Percentiles rank a stretch among this genome's conserved stretches.
phyloP scores from a whole-genome alignment of 1,140 invertebrate species.

The Drosophila guanche region DNA sequence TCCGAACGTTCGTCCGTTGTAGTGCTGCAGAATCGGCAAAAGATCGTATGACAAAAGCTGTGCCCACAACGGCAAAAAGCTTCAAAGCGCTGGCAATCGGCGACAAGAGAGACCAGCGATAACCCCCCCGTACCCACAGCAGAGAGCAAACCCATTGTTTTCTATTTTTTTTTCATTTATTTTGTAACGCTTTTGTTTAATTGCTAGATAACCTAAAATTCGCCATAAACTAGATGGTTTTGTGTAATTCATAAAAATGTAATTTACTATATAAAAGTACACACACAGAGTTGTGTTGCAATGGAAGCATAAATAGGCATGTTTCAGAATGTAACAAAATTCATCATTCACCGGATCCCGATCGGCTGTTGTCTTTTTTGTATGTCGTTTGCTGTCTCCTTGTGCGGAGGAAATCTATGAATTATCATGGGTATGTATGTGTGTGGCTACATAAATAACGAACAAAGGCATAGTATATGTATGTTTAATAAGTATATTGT shows the following conservation, averaged over 20 bases:
- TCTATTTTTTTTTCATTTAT: constrained; percentile 49
- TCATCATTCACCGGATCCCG: constrained; percentile 62
- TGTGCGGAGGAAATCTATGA: constrained; percentile 53
- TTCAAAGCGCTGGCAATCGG: too few relatives aligned
- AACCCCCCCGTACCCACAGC: constrained; percentile 10
- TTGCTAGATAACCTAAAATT: constrained; percentile 71
- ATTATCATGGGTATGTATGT: constrained; percentile 39
- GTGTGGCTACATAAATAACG: constrained; percentile 35
- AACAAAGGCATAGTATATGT: constrained; percentile 30
- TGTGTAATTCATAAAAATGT: constrained; percentile 57
- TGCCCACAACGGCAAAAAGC: too few relatives aligned
- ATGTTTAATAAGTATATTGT: constrained; percentile 14
- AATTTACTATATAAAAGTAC: constrained; percentile 79
- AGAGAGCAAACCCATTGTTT: constrained; percentile 5
- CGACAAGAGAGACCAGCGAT: constrained; percentile 18
- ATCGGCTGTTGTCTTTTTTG: constrained; percentile 19
- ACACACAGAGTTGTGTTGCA: constrained; percentile 64
- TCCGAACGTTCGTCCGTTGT: too few relatives aligned
- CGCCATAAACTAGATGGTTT: constrained; percentile 69
- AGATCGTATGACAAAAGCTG: too few relatives aligned
- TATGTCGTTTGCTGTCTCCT: constrained; percentile 26
- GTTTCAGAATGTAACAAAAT: constrained; percentile 71
- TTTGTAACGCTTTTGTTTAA: constrained; percentile 75
- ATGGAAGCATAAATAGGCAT: constrained; percentile 76
- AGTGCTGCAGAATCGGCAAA: too few relatives aligned